A percentile compares a stretch with the other conserved stretches of the same genome.
Conservation (phyloP, 2,797 vertebrate genomes). For the Eidolon dupreanum region DNA sequence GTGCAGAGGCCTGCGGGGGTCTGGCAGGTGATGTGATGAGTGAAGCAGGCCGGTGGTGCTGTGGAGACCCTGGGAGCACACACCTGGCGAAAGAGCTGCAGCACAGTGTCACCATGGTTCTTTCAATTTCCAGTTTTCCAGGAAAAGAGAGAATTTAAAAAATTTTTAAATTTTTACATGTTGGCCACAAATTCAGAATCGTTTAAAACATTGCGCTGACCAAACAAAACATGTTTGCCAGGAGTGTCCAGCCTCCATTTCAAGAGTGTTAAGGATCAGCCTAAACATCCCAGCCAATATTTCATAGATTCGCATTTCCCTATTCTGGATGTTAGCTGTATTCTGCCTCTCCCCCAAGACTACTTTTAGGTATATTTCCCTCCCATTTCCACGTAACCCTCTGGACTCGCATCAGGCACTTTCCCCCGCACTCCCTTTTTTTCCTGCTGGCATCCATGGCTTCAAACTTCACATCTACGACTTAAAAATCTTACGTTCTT, state of each 20-base stretch:
- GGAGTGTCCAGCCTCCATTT: not conserved
- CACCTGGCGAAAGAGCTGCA: not conserved
- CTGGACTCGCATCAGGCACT: not conserved
- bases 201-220: not conserved
- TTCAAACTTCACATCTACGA: not conserved
- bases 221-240: not conserved
- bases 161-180: not conserved
- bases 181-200: not conserved
- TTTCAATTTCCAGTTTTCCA: not conserved
- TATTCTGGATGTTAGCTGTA: not conserved
- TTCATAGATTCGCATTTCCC: not conserved
- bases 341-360: not conserved
- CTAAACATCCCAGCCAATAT: not conserved
- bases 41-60: not conserved
- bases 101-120: not conserved
- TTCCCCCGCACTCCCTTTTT: not conserved
- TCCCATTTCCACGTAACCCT: not conserved
- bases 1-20: not conserved
- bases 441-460: not conserved
- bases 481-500: not conserved
- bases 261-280: not conserved
- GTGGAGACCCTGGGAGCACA: fast-evolving
- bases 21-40: not conserved
- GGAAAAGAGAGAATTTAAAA: not conserved
- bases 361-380: not conserved